Evolutionary conservation across 2,888 invertebrate genomes (phyloP).

Genomic region (Erebia ligea): DNA sequence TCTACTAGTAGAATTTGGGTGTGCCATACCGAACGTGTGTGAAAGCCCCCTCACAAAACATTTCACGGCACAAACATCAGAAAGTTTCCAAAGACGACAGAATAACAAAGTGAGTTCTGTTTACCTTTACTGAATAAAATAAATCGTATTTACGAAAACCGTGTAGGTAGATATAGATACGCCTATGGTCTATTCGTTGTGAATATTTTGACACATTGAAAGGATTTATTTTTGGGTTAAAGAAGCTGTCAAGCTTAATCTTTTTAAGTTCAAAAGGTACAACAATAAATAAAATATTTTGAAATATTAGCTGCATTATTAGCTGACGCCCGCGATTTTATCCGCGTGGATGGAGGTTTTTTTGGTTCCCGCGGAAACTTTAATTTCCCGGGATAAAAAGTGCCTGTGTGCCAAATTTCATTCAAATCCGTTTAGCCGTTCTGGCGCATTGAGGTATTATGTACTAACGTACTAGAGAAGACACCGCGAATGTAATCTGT

Average conservation of each 20-base stretch:
- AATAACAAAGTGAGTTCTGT: conserved; percentile 3
- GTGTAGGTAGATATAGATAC: neutral
- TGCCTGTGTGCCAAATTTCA: too few relatives aligned
- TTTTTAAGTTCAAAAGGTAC: neutral
- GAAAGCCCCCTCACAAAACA: neutral
- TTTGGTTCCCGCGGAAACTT: too few relatives aligned
- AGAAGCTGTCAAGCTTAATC: too few relatives aligned
- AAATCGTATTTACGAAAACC: conserved; percentile 3
- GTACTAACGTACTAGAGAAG: too few relatives aligned
- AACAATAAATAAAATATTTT: too few relatives aligned
- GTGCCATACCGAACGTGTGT: neutral
- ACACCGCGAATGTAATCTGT: too few relatives aligned
- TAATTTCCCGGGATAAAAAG: too few relatives aligned
- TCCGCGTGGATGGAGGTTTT: too few relatives aligned
- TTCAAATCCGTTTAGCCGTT: too few relatives aligned
- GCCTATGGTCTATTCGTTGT: neutral
- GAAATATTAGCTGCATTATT: neutral
- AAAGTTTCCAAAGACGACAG: conserved; percentile 6
- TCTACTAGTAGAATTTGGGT: neutral
- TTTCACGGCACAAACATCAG: neutral
- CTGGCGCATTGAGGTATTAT: too few relatives aligned
- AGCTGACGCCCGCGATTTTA: neutral
- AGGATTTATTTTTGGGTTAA: neutral
- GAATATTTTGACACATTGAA: neutral
- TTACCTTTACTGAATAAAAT: conserved; percentile 1